Conservation (phyloP, 2,113 vertebrate genomes). For the Ovis aries region ARS-UI_Ramb_v3.0 NC_056073.1:6274501-6275000, state of each 20-base stretch:
- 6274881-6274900: neutral
- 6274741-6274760: neutral
- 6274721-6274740: neutral
- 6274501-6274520: neutral
- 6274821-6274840: neutral
- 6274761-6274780: neutral
- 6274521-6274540: neutral
- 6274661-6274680: neutral
- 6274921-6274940: neutral
- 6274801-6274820: neutral
- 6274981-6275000: neutral
- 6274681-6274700: neutral
- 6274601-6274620: neutral
- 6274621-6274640: neutral
- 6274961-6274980: neutral
- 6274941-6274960: neutral
- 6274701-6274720: neutral
- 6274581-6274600: neutral
- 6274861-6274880: neutral
- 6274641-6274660: neutral
- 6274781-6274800: neutral
- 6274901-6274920: rapidly evolving
- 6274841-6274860: neutral
- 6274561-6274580: neutral
- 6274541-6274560: neutral